These are phyloP conservation scores for Camarhynchus parvulus DNA, from an alignment of 2,113 vertebrate genomes.

Conservation along the genomic window DNA sequence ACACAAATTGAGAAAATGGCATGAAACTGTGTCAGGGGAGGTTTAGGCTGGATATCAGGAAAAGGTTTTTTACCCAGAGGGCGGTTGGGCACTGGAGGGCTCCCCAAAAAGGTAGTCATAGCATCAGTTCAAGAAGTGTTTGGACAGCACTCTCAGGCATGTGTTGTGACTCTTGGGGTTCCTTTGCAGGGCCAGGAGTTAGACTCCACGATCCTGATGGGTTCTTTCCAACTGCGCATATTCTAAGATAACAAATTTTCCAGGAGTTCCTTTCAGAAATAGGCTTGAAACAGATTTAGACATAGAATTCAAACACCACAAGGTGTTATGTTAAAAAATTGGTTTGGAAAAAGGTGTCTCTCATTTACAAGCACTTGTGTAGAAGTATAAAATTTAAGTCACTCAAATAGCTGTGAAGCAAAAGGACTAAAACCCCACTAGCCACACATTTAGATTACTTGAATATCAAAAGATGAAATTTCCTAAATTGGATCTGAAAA, in stretches of 20 bases:
- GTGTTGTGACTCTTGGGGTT: not conserved
- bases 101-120: not conserved
- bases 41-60: not conserved
- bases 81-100: not conserved
- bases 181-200: not conserved
- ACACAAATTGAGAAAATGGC: not conserved
- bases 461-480: not conserved
- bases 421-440: not conserved
- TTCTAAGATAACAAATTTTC: not conserved
- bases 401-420: not conserved
- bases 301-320: not conserved
- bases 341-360: not conserved
- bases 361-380: not conserved
- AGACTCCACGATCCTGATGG: not conserved
- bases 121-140: not conserved
- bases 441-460: not conserved
- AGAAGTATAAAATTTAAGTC: not conserved
- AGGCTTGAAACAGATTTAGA: not conserved
- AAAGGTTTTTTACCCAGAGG: not conserved
- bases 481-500: not conserved
- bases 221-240: not conserved
- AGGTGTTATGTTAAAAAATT: not conserved
- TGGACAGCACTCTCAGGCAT: rapidly evolving
- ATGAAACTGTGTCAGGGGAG: not conserved
- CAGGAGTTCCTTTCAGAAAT: not conserved